Percentiles rank a stretch among this genome's conserved stretches.
These are phyloP conservation scores for Seladonia tumulorum DNA, from an alignment of 2,888 invertebrate genomes.

Conservation along the genomic window DNA sequence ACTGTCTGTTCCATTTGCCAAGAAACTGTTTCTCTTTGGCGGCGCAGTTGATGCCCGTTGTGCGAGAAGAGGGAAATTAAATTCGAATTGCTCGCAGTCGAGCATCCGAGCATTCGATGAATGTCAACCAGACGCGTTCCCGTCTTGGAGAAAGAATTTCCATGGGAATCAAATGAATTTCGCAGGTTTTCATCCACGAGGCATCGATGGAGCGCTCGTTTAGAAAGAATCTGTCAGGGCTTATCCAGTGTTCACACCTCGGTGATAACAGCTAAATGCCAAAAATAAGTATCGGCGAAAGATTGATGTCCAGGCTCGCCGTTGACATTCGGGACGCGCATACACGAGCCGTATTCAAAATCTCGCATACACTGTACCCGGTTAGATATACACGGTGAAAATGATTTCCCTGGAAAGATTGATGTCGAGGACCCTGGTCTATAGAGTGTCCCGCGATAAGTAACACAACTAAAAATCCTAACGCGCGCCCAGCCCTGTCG, in stretches of 20 bases:
- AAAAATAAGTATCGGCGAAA: conserved; percentile 46
- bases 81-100: background rate
- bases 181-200: background rate
- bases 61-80: conserved; percentile 33
- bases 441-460: background rate
- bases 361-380: conserved; percentile 19
- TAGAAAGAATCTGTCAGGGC: background rate
- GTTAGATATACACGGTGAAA: conserved; percentile 19
- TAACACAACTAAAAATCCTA: conserved; percentile 1
- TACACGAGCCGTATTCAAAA: conserved; percentile 37
- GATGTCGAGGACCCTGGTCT: conserved; percentile 33
- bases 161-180: background rate
- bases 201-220: background rate
- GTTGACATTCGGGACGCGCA: conserved; percentile 4
- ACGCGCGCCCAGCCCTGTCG: background rate
- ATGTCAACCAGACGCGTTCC: background rate
- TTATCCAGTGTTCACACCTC: conserved; percentile 43
- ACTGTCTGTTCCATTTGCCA: conserved; percentile 47
- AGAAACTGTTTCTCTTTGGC: conserved; percentile 47
- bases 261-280: conserved; percentile 47
- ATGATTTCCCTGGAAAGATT: conserved; percentile 46
- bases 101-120: background rate
- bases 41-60: background rate
- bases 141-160: background rate
- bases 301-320: conserved; percentile 44